Base-by-base conservation (phyloP, 2,113 vertebrate species). In the Procavia capensis region DNA sequence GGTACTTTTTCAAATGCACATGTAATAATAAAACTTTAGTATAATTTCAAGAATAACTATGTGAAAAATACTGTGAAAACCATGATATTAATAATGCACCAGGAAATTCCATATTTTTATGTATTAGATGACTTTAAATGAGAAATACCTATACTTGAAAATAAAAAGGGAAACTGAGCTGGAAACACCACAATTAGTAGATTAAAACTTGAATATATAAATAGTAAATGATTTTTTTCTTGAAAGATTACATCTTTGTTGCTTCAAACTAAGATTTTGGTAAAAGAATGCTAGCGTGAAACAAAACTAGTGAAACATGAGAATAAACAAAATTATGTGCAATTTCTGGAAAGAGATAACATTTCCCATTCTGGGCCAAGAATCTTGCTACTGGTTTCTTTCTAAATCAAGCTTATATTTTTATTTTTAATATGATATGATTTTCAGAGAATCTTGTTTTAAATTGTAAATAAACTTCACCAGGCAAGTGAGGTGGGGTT, bases 401-500 rank as follows among this genome's bases (percentile, higher is more conserved):
- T 74, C 80, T 19, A 91, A 91, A 80, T 68, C 31, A 31, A 45
- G 4, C 6, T 76, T 61, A 86, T 85, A 66, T 82, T 91, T 96
- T 85, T 54, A 83, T 76, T 93, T 93, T 95, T 91, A 89, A 75
- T 25, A 1, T 88, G 39, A 93, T 81, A 87, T 66, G 16, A 72
- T 68, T 95, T 96, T 93, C 24, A 66, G 31, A 47, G 61, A 95
- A 41, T 81, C 6, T 72, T 88, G 7, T 85, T 95, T 82, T 50
- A 91, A 95, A 83, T 43, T 91, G 57, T 90, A 92, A 82, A 68
- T 5, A 41, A 29, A 72, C 39, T 54, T 84, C 63, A 14, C 59
- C 1, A 36, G 7, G 17, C 43, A 16, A 17, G 3, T 90, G 63
- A 78, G 19, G 17, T 50, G 20, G 25, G 4, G 6, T 70, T 70